phyloP scores from a whole-genome alignment of 2,113 vertebrate genomes.

The Nicator chloris region DNA sequence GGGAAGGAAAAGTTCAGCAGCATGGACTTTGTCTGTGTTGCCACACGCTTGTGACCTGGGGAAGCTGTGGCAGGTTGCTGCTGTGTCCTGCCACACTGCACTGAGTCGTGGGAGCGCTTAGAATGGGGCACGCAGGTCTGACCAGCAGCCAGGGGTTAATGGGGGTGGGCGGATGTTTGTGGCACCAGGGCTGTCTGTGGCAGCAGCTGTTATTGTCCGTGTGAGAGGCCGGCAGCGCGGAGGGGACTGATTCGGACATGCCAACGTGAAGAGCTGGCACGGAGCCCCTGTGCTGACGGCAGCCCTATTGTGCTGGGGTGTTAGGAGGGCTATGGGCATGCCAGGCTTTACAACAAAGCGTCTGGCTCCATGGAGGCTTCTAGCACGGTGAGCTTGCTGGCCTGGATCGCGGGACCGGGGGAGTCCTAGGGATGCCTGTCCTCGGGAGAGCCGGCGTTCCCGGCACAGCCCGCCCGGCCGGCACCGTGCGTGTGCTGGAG shows the following conservation, averaged over 20 bases:
- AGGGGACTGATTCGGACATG: not conserved
- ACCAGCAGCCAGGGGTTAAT: not conserved
- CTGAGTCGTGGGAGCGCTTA: not conserved
- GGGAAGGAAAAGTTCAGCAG: not conserved
- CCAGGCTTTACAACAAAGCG: not conserved
- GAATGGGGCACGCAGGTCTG: rapidly evolving
- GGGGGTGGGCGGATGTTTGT: not conserved
- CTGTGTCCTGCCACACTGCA: rapidly evolving
- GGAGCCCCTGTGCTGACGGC: not conserved
- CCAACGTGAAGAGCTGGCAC: not conserved
- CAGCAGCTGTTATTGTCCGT: not conserved
- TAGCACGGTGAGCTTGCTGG: not conserved
- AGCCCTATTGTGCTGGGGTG: not conserved
- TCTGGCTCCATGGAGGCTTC: not conserved
- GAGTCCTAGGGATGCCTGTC: not conserved
- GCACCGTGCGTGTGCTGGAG: too few relatives aligned
- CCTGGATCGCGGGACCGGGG: not conserved
- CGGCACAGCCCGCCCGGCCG: not conserved
- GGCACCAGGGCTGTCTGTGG: not conserved
- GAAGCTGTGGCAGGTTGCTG: not conserved
- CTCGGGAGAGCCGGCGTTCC: not conserved
- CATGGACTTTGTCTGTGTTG: rapidly evolving
- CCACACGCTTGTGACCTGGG: not conserved
- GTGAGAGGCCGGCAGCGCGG: not conserved
- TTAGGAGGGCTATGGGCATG: not conserved